These are phyloP conservation scores for Etheostoma spectabile DNA, from an alignment of 2,113 vertebrate genomes.

Conservation along the genomic window DNA sequence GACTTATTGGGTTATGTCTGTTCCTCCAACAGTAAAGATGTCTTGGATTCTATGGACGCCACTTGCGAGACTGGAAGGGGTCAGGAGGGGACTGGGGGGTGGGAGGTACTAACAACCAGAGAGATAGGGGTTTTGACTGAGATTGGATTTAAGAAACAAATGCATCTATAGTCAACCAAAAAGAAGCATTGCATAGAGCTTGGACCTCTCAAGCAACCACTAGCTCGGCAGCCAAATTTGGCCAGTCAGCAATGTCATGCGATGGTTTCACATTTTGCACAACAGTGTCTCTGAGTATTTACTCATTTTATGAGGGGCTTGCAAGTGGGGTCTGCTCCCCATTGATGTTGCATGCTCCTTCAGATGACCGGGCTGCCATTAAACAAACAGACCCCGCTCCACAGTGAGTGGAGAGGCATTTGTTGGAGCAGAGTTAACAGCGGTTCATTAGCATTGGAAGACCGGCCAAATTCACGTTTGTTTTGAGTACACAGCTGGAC, in stretches of 20 bases:
- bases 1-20: constrained; percentile 64
- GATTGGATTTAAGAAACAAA: constrained; percentile 4
- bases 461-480: constrained; percentile 41
- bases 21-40: constrained; percentile 31
- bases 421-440: constrained; percentile 51
- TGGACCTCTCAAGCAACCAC: neutral
- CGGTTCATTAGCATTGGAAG: constrained; percentile 34
- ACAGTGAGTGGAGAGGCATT: constrained; percentile 7
- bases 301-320: neutral
- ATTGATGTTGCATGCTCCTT: constrained; percentile 11
- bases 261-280: constrained; percentile 30
- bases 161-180: neutral
- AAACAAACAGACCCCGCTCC: constrained; percentile 45
- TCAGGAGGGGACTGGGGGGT: constrained; percentile 18
- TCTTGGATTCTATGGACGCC: constrained; percentile 32
- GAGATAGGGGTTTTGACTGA: neutral
- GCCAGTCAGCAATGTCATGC: neutral
- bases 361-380: constrained; percentile 28
- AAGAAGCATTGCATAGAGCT: neutral
- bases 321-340: neutral
- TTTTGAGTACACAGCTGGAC: constrained; percentile 46
- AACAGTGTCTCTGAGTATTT: constrained; percentile 22
- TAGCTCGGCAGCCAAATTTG: neutral
- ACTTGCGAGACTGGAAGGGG: constrained; percentile 33
- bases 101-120: neutral